A percentile compares a stretch with the other conserved stretches of the same genome.
phyloP scores from a whole-genome alignment of 64 coral and sea anemone species.

The Hydrozoanthus tunicans region DNA sequence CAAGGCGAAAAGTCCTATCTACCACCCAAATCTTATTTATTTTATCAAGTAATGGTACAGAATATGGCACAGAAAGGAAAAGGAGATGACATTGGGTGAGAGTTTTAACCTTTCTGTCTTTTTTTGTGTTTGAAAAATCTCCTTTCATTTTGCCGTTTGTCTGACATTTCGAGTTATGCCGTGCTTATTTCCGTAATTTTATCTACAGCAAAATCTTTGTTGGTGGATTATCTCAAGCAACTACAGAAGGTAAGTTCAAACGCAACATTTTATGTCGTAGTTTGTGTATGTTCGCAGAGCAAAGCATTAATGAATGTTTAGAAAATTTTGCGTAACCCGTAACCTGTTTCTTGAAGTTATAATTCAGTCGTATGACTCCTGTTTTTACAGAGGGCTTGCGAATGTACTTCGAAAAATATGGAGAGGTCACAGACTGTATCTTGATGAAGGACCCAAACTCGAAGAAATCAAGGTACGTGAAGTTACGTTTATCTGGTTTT shows the following conservation, averaged over 20 bases:
- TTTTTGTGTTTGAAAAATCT: background rate
- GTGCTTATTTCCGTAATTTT: background rate
- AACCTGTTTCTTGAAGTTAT: too few species aligned
- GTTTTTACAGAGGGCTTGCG: conserved; percentile 60
- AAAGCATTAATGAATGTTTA: too few species aligned
- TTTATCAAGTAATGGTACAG: conserved; percentile 30
- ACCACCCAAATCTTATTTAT: background rate
- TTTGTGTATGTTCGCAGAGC: background rate
- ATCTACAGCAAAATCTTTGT: conserved; percentile 86
- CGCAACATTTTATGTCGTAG: background rate
- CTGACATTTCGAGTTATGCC: background rate
- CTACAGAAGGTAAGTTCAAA: conserved; percentile 65
- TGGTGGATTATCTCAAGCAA: conserved; percentile 69
- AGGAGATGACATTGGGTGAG: conserved; percentile 94
- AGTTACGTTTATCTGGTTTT: too few species aligned
- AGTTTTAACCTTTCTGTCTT: background rate
- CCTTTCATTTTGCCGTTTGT: background rate
- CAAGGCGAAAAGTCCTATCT: background rate
- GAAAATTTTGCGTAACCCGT: too few species aligned
- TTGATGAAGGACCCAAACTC: conserved; percentile 63
- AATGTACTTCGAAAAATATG: conserved; percentile 75
- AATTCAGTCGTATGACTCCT: background rate
- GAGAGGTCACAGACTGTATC: conserved; percentile 80
- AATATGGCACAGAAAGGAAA: conserved; percentile 48
- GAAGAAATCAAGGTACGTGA: conserved; percentile 70